Evolutionary conservation across 2,113 vertebrate genomes (phyloP), one percentile per base, ranked within the genome.

Genomic region (Sturnus vulgaris): DNA sequence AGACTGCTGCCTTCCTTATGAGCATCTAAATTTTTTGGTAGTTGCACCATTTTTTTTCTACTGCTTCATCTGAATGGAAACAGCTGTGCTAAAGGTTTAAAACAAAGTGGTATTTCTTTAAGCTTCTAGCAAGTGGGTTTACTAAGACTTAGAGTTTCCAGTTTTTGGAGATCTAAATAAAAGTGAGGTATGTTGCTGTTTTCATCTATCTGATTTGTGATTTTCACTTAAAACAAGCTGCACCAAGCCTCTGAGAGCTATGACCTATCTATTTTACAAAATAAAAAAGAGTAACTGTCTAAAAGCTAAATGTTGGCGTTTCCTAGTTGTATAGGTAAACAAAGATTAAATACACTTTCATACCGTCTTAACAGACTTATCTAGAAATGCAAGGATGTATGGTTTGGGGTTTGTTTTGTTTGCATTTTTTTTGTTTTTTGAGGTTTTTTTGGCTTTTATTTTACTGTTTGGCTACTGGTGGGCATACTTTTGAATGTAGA

Each of bases 221-320:
- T 33, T 88, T 33, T 85, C 13, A 14, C 28, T 61, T 79, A 46
- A 61, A 73, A 56, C 22, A 46, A 75, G 11, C 33, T 75, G 7
- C 17, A 31, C 21, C 0, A 0, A 59, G 2, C 8, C 11, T 63
- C 44, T 70, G 35, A 30, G 20, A 88, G 12, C 31, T 42, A 44
- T 63, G 5, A 59, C 7, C n/a, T 68, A 7, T 55, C 14, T 65
- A 3, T 59, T 90, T 64, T 52, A 23, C 10, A 28, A 27, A 78
- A 33, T 44, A 47, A 40, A 52, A 39, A 44, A 35, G 12, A 37
- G 4, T 5, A 84, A 20, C 8, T 25, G 8, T 79, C 7, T 65
- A 4, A 50, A 83, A 77, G 27, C 75, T 76, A n/a, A 75, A 53
- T 30, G 40, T 64, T 55, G 30, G 42, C 16, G 14, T 25, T 70